Percentiles rank a stretch among this genome's conserved stretches.
Evolutionary conservation across 1,140 invertebrate species (phyloP).

Genomic region (Pachypsylla venusta): DNA sequence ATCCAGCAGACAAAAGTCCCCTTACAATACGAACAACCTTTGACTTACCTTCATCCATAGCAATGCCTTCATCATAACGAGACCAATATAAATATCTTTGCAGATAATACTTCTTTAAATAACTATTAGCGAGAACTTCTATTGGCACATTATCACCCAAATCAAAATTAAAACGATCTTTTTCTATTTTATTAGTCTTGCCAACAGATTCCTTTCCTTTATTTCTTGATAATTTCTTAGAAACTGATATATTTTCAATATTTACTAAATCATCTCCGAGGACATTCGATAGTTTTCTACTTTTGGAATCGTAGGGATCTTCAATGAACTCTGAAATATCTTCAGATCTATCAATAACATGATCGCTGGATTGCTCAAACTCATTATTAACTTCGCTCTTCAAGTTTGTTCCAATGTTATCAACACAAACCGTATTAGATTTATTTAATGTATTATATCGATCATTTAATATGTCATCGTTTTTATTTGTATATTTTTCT

Average conservation of each 20-base stretch:
- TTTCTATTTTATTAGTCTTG: neutral
- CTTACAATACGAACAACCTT: too few species aligned
- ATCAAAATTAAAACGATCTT: neutral
- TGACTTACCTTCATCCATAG: slow-evolving; percentile 2
- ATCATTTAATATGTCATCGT: neutral
- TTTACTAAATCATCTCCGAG: neutral
- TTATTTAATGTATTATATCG: neutral
- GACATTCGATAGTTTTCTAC: too few species aligned
- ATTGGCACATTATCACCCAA: neutral
- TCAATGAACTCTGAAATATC: too few species aligned
- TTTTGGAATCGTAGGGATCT: too few species aligned
- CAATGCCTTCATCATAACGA: neutral
- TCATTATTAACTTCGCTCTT: neutral
- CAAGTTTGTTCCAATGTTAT: neutral
- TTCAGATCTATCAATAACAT: too few species aligned
- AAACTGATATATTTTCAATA: neutral
- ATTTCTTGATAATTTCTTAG: neutral
- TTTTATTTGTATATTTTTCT: neutral
- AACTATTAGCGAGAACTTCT: neutral
- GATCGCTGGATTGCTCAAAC: too few species aligned
- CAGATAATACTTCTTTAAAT: slow-evolving; percentile 1
- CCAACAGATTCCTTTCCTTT: neutral
- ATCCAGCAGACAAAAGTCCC: too few species aligned
- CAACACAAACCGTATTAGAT: neutral
- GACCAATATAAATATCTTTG: slow-evolving; percentile 3